Evolutionary conservation across 2,113 vertebrate genomes (phyloP).

Genomic region (Sander vitreus): DNA sequence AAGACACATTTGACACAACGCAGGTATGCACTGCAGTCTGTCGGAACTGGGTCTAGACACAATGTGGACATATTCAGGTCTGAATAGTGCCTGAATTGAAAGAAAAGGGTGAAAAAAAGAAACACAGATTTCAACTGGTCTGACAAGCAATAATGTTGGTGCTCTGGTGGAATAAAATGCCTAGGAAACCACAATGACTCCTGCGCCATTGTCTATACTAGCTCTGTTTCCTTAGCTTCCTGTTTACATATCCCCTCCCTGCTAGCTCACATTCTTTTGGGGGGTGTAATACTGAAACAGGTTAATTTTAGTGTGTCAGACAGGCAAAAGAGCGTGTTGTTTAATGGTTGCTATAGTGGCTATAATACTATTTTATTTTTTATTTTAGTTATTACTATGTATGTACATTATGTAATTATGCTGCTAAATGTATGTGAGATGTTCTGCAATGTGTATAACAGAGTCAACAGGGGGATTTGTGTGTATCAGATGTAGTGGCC

Average conservation of each 20-base stretch:
- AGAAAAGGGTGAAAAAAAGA: neutral
- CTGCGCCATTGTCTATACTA: conserved; percentile 68
- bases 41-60: neutral
- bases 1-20: neutral
- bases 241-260: conserved; percentile 73
- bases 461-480: conserved; percentile 1
- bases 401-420: too few relatives aligned
- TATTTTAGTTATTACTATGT: neutral
- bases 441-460: neutral
- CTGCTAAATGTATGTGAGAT: neutral
- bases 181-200: conserved; percentile 50
- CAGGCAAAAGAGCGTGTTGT: neutral
- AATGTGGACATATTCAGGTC: neutral
- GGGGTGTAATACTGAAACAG: conserved; percentile 38
- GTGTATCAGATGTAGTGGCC: neutral
- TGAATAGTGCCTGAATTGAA: neutral
- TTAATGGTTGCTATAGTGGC: neutral
- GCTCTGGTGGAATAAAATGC: conserved; percentile 21
- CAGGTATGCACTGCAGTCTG: conserved; percentile 11
- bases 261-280: conserved; percentile 63
- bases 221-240: conserved; percentile 72
- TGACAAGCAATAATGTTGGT: conserved; percentile 20
- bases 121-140: conserved; percentile 9
- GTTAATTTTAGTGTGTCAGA: conserved; percentile 27
- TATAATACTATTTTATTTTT: neutral